These are phyloP conservation scores for Mythimna pallens DNA, from an alignment of 2,888 invertebrate genomes.

Conservation along the genomic window DNA sequence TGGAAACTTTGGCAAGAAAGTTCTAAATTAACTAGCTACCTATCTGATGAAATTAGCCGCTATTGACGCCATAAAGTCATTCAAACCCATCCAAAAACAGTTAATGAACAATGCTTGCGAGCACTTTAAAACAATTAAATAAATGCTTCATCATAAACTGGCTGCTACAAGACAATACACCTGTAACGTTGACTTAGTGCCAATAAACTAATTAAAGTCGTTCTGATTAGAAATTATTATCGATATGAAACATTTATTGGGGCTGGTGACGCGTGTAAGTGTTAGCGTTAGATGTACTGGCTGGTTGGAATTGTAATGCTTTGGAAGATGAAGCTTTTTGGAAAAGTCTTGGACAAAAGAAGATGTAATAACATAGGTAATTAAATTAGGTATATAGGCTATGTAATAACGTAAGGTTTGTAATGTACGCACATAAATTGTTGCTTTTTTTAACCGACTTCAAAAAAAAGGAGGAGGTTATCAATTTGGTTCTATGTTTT, in stretches of 20 bases:
- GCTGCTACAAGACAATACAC: slow-evolving; percentile 49
- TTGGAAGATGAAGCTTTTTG: no score
- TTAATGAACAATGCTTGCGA: background rate
- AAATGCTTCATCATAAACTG: slow-evolving; percentile 34
- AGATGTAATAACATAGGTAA: no score
- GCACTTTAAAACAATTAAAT: slow-evolving; percentile 18
- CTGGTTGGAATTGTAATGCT: background rate
- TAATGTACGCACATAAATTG: no score
- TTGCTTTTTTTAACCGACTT: no score
- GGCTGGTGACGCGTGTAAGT: background rate
- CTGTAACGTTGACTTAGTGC: slow-evolving; percentile 51
- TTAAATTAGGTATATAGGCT: no score
- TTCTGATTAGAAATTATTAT: slow-evolving; percentile 41
- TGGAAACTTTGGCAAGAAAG: no score
- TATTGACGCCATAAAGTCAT: background rate
- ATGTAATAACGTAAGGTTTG: no score
- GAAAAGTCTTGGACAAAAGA: no score
- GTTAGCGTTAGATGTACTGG: background rate
- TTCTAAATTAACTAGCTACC: background rate
- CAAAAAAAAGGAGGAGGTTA: no score
- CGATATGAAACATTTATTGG: slow-evolving; percentile 27
- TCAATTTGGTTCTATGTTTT: no score
- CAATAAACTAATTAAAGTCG: slow-evolving; percentile 44
- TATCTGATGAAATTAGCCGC: background rate
- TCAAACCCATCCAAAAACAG: background rate